A percentile compares a stretch with the other conserved stretches of the same genome.
These are phyloP conservation scores for Bujurquina vittata DNA, from an alignment of 2,113 vertebrate genomes.

Conservation along the genomic window DNA sequence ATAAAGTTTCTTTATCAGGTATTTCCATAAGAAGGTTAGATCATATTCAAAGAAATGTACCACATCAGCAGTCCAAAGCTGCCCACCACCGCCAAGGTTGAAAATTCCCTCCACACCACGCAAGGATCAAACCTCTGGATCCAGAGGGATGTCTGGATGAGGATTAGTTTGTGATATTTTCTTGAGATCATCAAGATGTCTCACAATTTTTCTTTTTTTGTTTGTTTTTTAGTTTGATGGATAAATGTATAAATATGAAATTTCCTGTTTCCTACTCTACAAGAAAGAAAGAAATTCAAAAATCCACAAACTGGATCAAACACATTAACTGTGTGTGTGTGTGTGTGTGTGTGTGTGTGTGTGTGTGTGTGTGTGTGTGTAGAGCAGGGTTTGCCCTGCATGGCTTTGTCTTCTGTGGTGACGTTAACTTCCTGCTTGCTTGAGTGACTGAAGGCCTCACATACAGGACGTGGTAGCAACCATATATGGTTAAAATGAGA, in stretches of 20 bases:
- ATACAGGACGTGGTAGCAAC: constrained; percentile 52
- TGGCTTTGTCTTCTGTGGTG: constrained; percentile 33
- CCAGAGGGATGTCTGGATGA: not conserved
- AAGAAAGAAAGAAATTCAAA: not conserved
- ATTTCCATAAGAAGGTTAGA: not conserved
- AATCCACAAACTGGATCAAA: not conserved
- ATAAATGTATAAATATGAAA: not conserved
- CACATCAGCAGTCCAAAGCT: not conserved
- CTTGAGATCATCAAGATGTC: not conserved
- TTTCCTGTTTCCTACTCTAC: too few species aligned
- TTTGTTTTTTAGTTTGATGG: not conserved
- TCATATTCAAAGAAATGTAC: not conserved
- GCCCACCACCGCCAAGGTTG: not conserved
- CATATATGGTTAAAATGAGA: constrained; percentile 73
- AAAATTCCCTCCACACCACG: not conserved
- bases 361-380: too few species aligned
- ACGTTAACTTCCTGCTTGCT: constrained; percentile 70
- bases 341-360: not conserved
- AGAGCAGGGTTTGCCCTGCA: not conserved
- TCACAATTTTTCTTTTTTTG: not conserved
- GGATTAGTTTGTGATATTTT: not conserved
- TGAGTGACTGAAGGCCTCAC: constrained; percentile 24
- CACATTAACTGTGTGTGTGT: not conserved
- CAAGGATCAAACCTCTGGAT: not conserved
- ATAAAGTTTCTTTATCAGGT: not conserved